Percentiles rank a stretch among this genome's conserved stretches.
Conservation (phyloP, 2,888 invertebrate species). For the Ichneumoninae sp. region DNA sequence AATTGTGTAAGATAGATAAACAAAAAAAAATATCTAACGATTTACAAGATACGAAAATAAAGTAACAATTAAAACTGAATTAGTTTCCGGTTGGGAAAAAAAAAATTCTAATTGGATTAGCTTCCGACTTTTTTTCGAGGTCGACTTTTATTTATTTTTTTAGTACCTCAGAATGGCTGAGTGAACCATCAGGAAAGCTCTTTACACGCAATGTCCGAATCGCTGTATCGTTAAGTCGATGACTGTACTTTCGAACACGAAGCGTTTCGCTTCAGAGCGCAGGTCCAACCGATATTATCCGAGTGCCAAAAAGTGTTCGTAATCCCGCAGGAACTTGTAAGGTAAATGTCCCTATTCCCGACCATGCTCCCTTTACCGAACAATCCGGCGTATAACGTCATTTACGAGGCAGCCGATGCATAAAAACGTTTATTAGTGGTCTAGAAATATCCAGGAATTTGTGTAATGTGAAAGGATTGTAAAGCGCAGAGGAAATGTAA, state of each 20-base stretch:
- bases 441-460: too few relatives aligned
- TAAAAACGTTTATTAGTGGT: too few relatives aligned
- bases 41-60: neutral
- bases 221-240: slow-evolving; percentile 28
- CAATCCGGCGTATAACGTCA: too few relatives aligned
- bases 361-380: too few relatives aligned
- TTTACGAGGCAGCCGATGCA: too few relatives aligned
- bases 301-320: neutral
- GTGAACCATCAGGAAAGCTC: slow-evolving; percentile 32
- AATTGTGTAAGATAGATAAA: neutral
- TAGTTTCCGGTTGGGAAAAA: too few relatives aligned
- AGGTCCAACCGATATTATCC: neutral
- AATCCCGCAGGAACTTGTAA: neutral
- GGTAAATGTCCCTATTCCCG: too few relatives aligned
- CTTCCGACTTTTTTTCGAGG: too few relatives aligned
- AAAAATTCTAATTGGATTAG: neutral
- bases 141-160: neutral
- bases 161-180: slow-evolving; percentile 22
- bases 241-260: neutral
- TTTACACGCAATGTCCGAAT: slow-evolving; percentile 29
- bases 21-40: neutral
- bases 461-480: too few relatives aligned
- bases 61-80: neutral
- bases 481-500: too few relatives aligned
- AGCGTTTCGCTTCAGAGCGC: neutral